Base-by-base conservation (phyloP, 2,888 invertebrate species). In the Colostygia pectinataria region DNA sequence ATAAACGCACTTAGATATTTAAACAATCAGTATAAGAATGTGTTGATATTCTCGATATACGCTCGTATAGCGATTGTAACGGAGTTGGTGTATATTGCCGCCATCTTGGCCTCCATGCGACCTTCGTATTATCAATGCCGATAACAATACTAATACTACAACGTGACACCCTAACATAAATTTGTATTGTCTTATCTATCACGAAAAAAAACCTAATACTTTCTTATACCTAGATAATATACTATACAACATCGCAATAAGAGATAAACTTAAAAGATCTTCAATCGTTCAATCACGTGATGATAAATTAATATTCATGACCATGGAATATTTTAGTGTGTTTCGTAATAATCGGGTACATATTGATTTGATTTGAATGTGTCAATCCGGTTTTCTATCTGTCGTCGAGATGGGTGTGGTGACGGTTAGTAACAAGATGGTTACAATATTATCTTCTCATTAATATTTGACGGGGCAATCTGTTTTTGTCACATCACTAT, bases 171-270 rank as follows among this genome's bases (percentile, higher is more conserved):
- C 77, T 88, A 82, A 86, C 86, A 89, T 86, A 88, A 83, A 86
- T 89, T 84, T 80, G 79, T 82, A 83, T 81, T 82, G 81, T 83
- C 80, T 88, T 88, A 88, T 90, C 89, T 88, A 88, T 90, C 89
- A 74, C 65, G 65, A 77, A 77, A 77, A 76, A 72, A 69, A 71
- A 72, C 68, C 75, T 72, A 76, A 75, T 65, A 71, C 66, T 64
- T 67, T 59, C 67, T 74, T 68, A 67, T 61, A 64, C 64, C 5
- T 69, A 81, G 84, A 83, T 83, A 70, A 59, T 52, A 9, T 51
- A 25, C 6, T 23, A 27, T 42, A 39, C 57, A 58, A 64, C 78
- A 61, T 77, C 70, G 83, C 78, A 83, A 89, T 87, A 74, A 84
- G 83, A 86, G 85, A 81, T 72, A 81, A 71, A 57, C 57, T 67